Conservation (phyloP, 2,888 invertebrate species). For the Andrena haemorrhoa region DNA sequence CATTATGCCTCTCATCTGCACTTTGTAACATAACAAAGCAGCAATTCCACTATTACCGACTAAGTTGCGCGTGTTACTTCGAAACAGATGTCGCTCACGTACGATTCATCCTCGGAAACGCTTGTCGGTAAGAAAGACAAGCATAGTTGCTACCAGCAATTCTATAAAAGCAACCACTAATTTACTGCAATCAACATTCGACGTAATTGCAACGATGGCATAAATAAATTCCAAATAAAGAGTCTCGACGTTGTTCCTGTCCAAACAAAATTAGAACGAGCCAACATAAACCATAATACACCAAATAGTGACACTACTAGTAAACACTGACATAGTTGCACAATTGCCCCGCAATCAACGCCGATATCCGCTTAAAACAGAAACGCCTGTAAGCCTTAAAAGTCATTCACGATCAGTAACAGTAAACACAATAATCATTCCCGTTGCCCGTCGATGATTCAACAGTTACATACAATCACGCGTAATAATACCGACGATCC, state of each 20-base stretch:
- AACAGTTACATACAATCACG: neutral
- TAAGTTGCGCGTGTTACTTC: neutral
- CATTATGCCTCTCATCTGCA: neutral
- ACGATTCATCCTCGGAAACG: neutral
- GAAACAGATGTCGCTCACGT: slow-evolving; percentile 62
- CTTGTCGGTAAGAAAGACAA: slow-evolving; percentile 58
- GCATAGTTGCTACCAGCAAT: neutral
- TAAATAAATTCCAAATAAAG: neutral
- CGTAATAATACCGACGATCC: neutral
- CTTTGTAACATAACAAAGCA: neutral
- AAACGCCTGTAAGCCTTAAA: neutral
- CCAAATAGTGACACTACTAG: neutral
- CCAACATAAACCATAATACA: neutral
- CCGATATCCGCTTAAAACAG: neutral
- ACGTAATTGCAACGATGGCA: neutral
- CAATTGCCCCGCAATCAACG: neutral
- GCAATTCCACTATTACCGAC: slow-evolving; percentile 55
- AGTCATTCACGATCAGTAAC: neutral
- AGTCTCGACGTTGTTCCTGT: fast-evolving
- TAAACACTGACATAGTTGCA: neutral
- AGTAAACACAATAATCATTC: neutral
- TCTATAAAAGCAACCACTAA: slow-evolving; percentile 3
- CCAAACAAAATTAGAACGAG: neutral
- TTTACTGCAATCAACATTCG: neutral
- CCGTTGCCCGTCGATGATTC: too few species aligned